Percentiles rank a stretch among this genome's conserved stretches.
These are phyloP conservation scores for Desoria tigrina DNA, from an alignment of 2,888 invertebrate species.

Conservation along the genomic window DNA sequence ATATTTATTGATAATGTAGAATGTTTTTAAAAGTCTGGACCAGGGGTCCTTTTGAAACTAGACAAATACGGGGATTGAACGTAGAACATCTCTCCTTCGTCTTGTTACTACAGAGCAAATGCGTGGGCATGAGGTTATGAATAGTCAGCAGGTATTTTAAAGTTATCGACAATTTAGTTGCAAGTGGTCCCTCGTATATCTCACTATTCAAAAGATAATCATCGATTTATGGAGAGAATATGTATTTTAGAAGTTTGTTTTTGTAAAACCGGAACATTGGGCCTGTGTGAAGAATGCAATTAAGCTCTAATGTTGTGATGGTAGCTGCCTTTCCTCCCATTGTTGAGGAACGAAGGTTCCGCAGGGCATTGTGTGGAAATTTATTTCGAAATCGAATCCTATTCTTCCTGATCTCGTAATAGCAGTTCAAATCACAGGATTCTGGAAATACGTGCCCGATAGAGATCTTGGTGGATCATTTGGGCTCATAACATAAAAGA, in stretches of 20 bases:
- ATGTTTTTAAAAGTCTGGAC: too few relatives aligned
- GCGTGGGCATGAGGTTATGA: slow-evolving; percentile 22
- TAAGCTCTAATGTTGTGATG: slow-evolving; percentile 5
- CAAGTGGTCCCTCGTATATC: slow-evolving; percentile 16
- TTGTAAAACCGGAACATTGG: not conserved
- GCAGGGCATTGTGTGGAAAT: slow-evolving; percentile 4
- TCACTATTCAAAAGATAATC: not conserved
- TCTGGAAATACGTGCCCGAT: not conserved
- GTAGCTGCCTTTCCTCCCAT: not conserved
- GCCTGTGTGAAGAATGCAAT: slow-evolving; percentile 7
- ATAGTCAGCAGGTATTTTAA: slow-evolving; percentile 33
- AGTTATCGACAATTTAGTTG: slow-evolving; percentile 21
- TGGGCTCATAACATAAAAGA: too few relatives aligned
- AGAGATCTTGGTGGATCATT: not conserved
- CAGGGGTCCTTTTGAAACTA: too few relatives aligned
- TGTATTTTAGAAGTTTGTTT: not conserved
- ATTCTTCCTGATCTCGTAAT: not conserved
- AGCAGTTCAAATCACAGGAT: not conserved
- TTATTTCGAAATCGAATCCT: not conserved
- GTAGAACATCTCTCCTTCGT: too few relatives aligned
- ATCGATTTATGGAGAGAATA: not conserved
- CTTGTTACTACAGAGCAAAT: slow-evolving; percentile 7
- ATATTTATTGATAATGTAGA: too few relatives aligned
- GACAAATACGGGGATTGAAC: too few relatives aligned
- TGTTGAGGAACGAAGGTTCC: not conserved